Percentiles rank a stretch among this genome's conserved stretches.
phyloP scores from a whole-genome alignment of 2,888 invertebrate genomes.

The Ernsta delagoae region DNA sequence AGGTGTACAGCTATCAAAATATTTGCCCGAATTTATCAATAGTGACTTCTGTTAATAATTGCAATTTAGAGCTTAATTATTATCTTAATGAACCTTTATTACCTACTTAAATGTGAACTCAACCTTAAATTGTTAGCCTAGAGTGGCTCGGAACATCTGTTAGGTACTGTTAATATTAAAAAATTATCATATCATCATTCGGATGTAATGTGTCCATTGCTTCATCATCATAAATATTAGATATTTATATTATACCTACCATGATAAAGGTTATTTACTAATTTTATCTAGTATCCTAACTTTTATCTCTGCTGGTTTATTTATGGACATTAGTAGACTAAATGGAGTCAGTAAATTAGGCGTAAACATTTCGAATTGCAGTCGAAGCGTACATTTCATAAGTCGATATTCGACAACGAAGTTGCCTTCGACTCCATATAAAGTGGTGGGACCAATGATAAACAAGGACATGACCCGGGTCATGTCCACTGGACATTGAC shows the following conservation, averaged over 20 bases:
- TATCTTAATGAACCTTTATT: too few relatives aligned
- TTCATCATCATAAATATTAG: constrained; percentile 40
- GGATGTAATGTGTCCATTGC: constrained; percentile 28
- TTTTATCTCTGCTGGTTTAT: constrained; percentile 48
- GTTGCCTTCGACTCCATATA: constrained; percentile 54
- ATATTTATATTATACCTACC: constrained; percentile 40
- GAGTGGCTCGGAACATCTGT: constrained; percentile 9
- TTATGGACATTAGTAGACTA: constrained; percentile 48
- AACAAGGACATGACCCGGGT: constrained; percentile 39
- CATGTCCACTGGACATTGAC: constrained; percentile 47
- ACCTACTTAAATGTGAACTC: neutral
- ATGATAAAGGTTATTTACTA: constrained; percentile 49
- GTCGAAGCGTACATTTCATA: constrained; percentile 23
- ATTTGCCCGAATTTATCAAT: too few relatives aligned
- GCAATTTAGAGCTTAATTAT: too few relatives aligned
- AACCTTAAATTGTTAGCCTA: neutral
- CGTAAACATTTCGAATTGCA: constrained; percentile 36
- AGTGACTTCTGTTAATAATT: too few relatives aligned
- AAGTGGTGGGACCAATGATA: constrained; percentile 76
- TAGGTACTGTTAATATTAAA: neutral
- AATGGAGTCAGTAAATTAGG: constrained; percentile 49
- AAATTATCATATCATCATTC: constrained; percentile 33
- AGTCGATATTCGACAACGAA: constrained; percentile 36
- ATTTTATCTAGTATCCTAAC: constrained; percentile 40
- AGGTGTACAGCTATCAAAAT: too few relatives aligned